Evolutionary conservation across 2,888 invertebrate species (phyloP).

Genomic region (Chirona hameri): DNA sequence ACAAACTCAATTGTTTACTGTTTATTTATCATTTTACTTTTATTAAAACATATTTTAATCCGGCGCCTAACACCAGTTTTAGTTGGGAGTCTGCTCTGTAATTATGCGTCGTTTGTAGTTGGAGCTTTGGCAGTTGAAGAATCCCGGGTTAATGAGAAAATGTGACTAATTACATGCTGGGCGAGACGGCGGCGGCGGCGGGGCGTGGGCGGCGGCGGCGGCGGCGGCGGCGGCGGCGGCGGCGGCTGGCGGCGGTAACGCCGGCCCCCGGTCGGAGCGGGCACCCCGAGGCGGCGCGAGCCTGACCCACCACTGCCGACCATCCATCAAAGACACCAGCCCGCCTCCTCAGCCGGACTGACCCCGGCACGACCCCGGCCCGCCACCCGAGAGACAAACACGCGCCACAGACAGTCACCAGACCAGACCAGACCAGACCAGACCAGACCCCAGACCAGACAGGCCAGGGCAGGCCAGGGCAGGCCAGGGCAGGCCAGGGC

Average conservation of each 20-base stretch:
- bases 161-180: slow-evolving; percentile 5
- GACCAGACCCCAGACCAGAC: no score
- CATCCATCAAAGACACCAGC: not conserved
- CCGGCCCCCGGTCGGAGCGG: not conserved
- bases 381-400: not conserved
- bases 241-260: no score
- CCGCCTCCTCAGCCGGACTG: not conserved
- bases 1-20: not conserved
- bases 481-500: no score
- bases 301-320: not conserved
- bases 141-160: slow-evolving; percentile 26
- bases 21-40: not conserved
- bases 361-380: not conserved
- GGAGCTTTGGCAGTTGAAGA: not conserved
- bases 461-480: no score
- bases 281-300: slow-evolving; percentile 1
- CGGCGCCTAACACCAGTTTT: not conserved
- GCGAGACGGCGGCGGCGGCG: not conserved
- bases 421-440: no score
- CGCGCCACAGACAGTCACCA: no score
- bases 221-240: no score
- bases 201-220: no score
- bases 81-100: not conserved
- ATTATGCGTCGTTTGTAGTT: slow-evolving; percentile 22
- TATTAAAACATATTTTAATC: slow-evolving; percentile 3